Evolutionary conservation across 2,113 vertebrate genomes (phyloP).

Genomic region (Passer domesticus): DNA sequence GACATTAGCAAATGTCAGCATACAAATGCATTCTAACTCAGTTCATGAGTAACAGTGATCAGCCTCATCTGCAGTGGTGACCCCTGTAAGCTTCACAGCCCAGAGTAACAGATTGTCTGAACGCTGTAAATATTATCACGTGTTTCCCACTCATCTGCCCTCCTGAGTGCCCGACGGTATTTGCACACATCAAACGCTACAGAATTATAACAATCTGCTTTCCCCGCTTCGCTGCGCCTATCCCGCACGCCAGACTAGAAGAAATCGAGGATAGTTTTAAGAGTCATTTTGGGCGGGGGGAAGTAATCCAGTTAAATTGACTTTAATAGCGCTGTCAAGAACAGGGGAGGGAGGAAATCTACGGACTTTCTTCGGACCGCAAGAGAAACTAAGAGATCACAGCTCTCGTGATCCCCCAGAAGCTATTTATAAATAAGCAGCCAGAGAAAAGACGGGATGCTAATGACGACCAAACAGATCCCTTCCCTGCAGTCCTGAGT

Average conservation of each 20-base stretch:
- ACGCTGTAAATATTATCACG: constrained; percentile 8
- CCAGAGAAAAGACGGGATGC: neutral
- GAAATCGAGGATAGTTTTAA: neutral
- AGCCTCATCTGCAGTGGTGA: neutral
- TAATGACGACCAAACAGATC: neutral
- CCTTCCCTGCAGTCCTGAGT: neutral
- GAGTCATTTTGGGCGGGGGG: neutral
- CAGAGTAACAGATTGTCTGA: neutral
- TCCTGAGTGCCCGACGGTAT: neutral
- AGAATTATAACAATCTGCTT: neutral
- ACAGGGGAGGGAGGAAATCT: neutral
- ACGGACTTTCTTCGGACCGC: neutral
- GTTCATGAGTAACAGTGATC: neutral
- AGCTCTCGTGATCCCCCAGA: neutral
- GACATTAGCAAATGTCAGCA: neutral
- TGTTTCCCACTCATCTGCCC: neutral
- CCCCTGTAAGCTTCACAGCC: neutral
- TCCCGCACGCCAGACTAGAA: too few species aligned
- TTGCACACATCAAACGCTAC: neutral
- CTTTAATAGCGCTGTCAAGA: neutral
- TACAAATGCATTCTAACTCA: neutral
- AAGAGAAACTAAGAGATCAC: neutral
- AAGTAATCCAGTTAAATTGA: neutral
- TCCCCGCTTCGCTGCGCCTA: neutral
- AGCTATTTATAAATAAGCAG: neutral